These are phyloP conservation scores for Helogale parvula DNA, from an alignment of 2,113 vertebrate species.

Conservation along the genomic window DNA sequence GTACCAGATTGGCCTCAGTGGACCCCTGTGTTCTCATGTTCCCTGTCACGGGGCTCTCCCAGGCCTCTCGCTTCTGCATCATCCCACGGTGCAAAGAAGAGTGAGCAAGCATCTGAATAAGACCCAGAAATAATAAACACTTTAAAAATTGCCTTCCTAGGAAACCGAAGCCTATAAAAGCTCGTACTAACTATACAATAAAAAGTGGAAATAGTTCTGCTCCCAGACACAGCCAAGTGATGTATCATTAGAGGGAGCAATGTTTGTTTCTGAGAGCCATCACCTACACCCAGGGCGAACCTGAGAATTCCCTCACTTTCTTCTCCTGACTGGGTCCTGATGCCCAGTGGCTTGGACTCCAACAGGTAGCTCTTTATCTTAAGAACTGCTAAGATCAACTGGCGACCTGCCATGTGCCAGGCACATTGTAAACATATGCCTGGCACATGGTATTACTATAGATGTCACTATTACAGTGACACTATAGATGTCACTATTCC, in stretches of 20 bases:
- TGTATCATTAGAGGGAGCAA: background rate
- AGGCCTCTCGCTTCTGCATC: background rate
- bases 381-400: background rate
- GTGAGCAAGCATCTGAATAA: background rate
- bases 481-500: background rate
- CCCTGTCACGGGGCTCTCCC: background rate
- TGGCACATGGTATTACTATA: background rate
- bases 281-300: background rate
- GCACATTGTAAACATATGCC: background rate
- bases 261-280: background rate
- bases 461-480: background rate
- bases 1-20: slow-evolving; percentile 47
- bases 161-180: background rate
- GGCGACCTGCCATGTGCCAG: background rate
- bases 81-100: background rate
- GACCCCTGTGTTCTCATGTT: background rate
- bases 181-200: background rate
- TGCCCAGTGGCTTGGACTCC: background rate
- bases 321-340: background rate
- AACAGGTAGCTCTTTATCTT: background rate
- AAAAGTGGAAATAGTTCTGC: background rate
- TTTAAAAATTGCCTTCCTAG: background rate
- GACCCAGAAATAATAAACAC: background rate
- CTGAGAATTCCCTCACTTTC: background rate
- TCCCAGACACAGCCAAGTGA: background rate